Evolutionary conservation across 2,113 vertebrate genomes (phyloP).

Genomic region (Perccottus glenii): DNA sequence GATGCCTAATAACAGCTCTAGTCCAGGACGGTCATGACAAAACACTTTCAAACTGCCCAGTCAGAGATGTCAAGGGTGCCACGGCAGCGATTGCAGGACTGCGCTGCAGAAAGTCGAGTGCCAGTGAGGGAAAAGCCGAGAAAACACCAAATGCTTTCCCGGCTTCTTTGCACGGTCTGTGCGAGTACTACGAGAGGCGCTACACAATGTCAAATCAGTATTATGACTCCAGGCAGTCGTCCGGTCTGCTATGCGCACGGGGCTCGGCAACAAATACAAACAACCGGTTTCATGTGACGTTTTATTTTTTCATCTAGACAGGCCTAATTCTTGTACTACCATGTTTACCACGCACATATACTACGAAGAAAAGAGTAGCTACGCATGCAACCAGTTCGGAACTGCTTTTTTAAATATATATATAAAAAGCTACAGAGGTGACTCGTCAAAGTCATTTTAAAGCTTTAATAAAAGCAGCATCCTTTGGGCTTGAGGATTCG

Average conservation of each 20-base stretch:
- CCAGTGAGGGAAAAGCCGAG: constrained; percentile 44
- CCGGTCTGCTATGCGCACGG: constrained; percentile 42
- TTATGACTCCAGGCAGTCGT: constrained; percentile 62
- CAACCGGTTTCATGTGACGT: constrained; percentile 55
- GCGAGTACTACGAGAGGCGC: constrained; percentile 65
- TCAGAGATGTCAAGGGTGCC: constrained; percentile 44
- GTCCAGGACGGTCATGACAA: background rate
- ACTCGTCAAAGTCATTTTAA: background rate
- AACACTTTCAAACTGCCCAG: constrained; percentile 31
- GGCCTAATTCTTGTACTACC: constrained; percentile 20
- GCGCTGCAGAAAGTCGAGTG: constrained; percentile 52
- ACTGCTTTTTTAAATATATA: constrained; percentile 15
- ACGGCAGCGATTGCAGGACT: constrained; percentile 28
- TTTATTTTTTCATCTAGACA: constrained; percentile 23
- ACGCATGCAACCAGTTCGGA: constrained; percentile 14
- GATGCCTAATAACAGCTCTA: background rate
- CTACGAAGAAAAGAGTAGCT: constrained; percentile 4
- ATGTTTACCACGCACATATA: constrained; percentile 40
- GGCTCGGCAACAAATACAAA: constrained; percentile 59
- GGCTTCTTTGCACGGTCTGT: constrained; percentile 48
- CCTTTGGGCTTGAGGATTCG: constrained; percentile 38
- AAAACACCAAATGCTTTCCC: constrained; percentile 47
- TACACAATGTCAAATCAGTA: constrained; percentile 75
- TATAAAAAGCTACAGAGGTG: constrained; percentile 7
- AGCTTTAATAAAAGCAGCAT: constrained; percentile 16